These are phyloP conservation scores for Blera fallax DNA, from an alignment of 2,888 invertebrate genomes.

Conservation along the genomic window DNA sequence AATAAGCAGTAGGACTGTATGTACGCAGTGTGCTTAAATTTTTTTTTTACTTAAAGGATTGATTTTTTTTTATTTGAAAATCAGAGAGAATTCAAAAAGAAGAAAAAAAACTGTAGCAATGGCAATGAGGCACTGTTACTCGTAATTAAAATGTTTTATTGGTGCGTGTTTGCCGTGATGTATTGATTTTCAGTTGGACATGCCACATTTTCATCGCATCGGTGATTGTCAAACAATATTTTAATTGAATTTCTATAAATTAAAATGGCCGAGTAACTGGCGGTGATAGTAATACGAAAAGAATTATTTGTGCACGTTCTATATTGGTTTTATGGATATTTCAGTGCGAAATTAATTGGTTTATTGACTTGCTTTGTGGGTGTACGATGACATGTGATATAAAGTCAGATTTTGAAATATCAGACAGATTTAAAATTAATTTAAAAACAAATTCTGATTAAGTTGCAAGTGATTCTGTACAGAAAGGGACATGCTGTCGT, in stretches of 20 bases:
- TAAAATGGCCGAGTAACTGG: conserved; percentile 14
- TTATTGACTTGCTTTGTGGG: conserved; percentile 39
- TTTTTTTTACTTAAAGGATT: conserved; percentile 49
- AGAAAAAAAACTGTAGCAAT: not conserved
- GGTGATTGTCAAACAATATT: conserved; percentile 32
- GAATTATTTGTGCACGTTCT: conserved; percentile 31
- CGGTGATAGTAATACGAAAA: conserved; percentile 22
- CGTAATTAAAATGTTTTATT: conserved; percentile 52
- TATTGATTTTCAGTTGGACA: conserved; percentile 50
- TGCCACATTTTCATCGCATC: conserved; percentile 44
- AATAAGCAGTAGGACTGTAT: conserved; percentile 1
- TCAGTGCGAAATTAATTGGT: conserved; percentile 42
- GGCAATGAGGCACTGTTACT: conserved; percentile 40
- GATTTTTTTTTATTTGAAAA: conserved; percentile 39
- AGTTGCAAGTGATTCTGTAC: not conserved
- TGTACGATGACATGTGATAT: not conserved
- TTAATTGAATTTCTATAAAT: conserved; percentile 60
- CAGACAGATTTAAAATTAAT: not conserved
- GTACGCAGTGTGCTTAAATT: not conserved
- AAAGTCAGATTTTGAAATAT: conserved; percentile 10
- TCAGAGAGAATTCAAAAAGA: not conserved
- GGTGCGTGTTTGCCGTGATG: conserved; percentile 21
- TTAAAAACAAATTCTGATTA: not conserved
- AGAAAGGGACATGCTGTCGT: no score
- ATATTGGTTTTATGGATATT: not conserved